Evolutionary conservation across 2,888 invertebrate genomes (phyloP).

Genomic region (Limulus polyphemus): DNA sequence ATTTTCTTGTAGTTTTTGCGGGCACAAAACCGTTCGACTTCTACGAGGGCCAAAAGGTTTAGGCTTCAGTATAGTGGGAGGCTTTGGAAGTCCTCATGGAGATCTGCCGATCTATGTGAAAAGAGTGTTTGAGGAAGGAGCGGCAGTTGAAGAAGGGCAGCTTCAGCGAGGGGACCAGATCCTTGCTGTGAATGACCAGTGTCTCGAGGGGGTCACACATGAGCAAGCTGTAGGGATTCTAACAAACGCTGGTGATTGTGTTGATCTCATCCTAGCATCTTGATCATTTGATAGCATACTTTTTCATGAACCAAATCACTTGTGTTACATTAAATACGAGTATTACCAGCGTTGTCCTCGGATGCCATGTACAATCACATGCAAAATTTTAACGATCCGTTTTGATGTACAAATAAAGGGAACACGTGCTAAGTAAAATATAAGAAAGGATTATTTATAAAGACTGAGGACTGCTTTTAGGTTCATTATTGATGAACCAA

Average conservation of each 20-base stretch:
- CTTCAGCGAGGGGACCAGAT: slow-evolving; percentile 87
- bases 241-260: slow-evolving; percentile 41
- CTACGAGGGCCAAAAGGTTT: slow-evolving; percentile 50
- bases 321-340: too few relatives aligned
- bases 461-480: too few relatives aligned
- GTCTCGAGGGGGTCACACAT: slow-evolving; percentile 25
- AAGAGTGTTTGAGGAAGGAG: slow-evolving; percentile 83
- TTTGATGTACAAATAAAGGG: too few relatives aligned
- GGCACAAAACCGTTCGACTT: slow-evolving; percentile 36
- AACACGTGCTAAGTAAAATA: too few relatives aligned
- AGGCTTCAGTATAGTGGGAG: slow-evolving; percentile 80
- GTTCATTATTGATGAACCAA: too few relatives aligned
- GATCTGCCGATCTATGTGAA: slow-evolving; percentile 69
- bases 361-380: too few relatives aligned
- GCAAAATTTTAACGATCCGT: too few relatives aligned
- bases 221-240: slow-evolving; percentile 38
- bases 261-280: slow-evolving; percentile 35
- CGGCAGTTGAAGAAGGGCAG: slow-evolving; percentile 77
- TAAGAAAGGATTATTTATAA: too few relatives aligned
- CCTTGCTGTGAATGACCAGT: slow-evolving; percentile 45
- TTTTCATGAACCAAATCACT: too few relatives aligned
- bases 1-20: too few relatives aligned
- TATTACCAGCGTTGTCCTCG: too few relatives aligned
- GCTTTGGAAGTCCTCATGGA: slow-evolving; percentile 70
- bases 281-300: too few relatives aligned